phyloP scores from a whole-genome alignment of 2,888 invertebrate genomes.

The Epinotia nisella region DNA sequence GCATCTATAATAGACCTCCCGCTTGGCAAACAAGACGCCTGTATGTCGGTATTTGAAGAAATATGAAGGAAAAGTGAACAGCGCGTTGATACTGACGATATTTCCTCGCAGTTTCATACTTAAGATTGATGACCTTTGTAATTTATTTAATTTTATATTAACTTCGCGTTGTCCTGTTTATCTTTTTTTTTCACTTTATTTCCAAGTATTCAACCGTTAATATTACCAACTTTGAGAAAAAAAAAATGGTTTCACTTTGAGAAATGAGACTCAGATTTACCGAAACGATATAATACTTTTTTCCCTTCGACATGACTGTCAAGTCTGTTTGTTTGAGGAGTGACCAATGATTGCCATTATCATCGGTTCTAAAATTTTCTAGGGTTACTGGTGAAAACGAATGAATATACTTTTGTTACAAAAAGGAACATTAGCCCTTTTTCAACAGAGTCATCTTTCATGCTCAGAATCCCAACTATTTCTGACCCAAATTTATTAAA shows the following conservation, averaged over 20 bases:
- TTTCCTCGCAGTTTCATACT: conserved; percentile 56
- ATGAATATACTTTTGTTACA: too few species aligned
- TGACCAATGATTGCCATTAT: neutral
- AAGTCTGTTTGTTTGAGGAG: neutral
- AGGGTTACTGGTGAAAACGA: neutral
- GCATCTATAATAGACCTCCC: too few species aligned
- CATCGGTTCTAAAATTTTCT: neutral
- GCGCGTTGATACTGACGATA: conserved; percentile 55
- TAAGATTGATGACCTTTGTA: conserved; percentile 56
- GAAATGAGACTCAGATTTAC: too few species aligned
- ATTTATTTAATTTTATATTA: conserved; percentile 40
- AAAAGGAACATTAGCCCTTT: neutral
- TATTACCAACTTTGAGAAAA: neutral
- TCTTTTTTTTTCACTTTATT: neutral
- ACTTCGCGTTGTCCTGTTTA: conserved; percentile 16
- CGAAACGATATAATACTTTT: too few species aligned
- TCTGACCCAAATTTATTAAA: conserved; percentile 19
- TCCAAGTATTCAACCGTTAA: neutral
- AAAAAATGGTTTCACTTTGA: too few species aligned
- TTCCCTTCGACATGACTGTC: too few species aligned
- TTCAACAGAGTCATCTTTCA: neutral
- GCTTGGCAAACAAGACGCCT: conserved; percentile 20
- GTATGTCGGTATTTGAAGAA: conserved; percentile 49
- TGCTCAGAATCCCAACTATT: conserved; percentile 20
- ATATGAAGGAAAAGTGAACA: conserved; percentile 52